Conservation (phyloP, 1,140 invertebrate species). For the Papilio machaon region DNA sequence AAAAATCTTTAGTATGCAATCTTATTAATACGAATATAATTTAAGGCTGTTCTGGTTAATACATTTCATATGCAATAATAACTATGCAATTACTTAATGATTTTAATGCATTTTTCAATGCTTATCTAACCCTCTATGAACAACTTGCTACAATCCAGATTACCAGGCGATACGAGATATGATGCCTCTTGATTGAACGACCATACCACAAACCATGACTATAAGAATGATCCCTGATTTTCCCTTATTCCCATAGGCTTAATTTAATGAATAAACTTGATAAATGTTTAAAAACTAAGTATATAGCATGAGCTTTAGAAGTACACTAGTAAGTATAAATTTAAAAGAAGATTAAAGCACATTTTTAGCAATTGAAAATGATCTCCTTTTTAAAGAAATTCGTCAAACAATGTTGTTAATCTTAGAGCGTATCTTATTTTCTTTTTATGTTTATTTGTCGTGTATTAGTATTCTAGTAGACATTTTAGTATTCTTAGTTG, state of each 20-base stretch:
- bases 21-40: background rate
- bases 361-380: too few relatives aligned
- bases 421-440: too few relatives aligned
- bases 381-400: too few relatives aligned
- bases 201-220: too few relatives aligned
- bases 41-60: background rate
- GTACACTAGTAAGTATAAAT: too few relatives aligned
- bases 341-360: too few relatives aligned
- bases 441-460: background rate
- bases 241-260: too few relatives aligned
- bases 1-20: background rate
- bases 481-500: background rate
- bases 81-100: background rate
- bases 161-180: constrained; percentile 48
- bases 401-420: too few relatives aligned
- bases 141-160: constrained; percentile 35
- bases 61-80: too few relatives aligned
- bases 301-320: too few relatives aligned
- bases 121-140: background rate
- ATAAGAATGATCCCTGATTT: background rate
- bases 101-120: constrained; percentile 13
- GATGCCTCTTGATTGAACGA: constrained; percentile 39
- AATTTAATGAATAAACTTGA: too few relatives aligned
- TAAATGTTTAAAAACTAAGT: too few relatives aligned
- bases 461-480: background rate